Evolutionary conservation across 2,797 vertebrate genomes (phyloP).

Genomic region (Nannoperca australis): DNA sequence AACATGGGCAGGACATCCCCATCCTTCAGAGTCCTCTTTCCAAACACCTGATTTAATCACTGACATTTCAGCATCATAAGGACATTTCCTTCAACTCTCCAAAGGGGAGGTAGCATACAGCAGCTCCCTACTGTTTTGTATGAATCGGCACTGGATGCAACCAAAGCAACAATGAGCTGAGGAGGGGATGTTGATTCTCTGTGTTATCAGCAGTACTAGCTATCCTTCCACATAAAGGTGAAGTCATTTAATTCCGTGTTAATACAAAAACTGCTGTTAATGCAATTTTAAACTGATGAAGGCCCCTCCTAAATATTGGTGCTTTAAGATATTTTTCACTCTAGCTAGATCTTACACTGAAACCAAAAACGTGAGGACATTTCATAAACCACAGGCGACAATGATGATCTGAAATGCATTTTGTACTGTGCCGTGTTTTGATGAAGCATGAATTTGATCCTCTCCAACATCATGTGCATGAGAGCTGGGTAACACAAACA

Average conservation of each 20-base stretch:
- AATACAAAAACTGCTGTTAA: background rate
- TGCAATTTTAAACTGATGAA: background rate
- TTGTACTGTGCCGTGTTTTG: background rate
- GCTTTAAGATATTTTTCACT: background rate
- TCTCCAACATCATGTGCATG: slow-evolving; percentile 2
- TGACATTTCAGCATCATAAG: background rate
- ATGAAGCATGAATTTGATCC: background rate
- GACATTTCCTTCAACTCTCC: background rate
- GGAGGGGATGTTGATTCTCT: background rate
- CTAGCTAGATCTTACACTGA: background rate
- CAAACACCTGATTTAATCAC: background rate
- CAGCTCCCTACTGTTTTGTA: background rate
- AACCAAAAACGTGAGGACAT: background rate
- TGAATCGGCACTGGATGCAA: background rate
- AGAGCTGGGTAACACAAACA: slow-evolving; percentile 1
- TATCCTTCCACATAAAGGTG: background rate
- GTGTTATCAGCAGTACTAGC: background rate
- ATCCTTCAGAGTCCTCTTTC: background rate
- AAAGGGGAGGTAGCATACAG: background rate
- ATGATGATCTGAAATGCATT: background rate
- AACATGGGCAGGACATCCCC: background rate
- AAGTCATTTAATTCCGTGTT: background rate
- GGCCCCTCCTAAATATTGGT: background rate
- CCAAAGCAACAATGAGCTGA: slow-evolving; percentile 4
- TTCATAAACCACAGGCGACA: background rate